Conservation (phyloP, 2,888 invertebrate species). For the Leuctra nigra region DNA sequence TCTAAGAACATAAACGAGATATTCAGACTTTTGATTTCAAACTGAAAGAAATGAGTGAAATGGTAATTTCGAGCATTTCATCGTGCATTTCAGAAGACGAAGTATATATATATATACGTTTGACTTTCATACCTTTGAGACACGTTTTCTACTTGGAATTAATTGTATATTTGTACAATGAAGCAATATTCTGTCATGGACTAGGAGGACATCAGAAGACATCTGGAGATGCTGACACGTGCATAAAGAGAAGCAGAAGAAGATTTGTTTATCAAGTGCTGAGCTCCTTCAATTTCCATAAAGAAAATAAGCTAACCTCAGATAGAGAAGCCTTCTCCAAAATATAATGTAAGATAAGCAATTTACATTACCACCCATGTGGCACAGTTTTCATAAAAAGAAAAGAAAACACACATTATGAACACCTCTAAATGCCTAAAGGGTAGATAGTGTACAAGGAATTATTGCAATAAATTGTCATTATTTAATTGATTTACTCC, state of each 20-base stretch:
- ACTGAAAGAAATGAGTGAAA: no score
- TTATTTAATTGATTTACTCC: no score
- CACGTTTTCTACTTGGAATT: not conserved
- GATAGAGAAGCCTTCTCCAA: slow-evolving; percentile 3
- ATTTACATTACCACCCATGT: slow-evolving; percentile 18
- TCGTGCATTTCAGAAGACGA: no score
- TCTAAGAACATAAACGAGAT: no score
- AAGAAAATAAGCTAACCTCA: slow-evolving; percentile 6
- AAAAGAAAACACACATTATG: no score
- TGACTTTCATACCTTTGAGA: slow-evolving; percentile 1
- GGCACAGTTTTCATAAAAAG: not conserved
- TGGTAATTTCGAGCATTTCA: no score
- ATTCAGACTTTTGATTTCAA: no score
- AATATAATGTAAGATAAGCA: no score
- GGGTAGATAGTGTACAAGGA: no score
- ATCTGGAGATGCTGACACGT: slow-evolving; percentile 2
- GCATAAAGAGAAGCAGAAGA: not conserved
- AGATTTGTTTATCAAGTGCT: slow-evolving; percentile 4
- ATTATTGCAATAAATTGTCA: no score
- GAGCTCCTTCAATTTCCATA: slow-evolving; percentile 8
- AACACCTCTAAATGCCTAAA: no score
- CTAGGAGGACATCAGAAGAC: not conserved
- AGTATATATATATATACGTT: no score
- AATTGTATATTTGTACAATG: not conserved
- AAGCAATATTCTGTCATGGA: not conserved